Evolutionary conservation across 2,888 invertebrate species (phyloP).

Genomic region (Pachymerium ferrugineum): DNA sequence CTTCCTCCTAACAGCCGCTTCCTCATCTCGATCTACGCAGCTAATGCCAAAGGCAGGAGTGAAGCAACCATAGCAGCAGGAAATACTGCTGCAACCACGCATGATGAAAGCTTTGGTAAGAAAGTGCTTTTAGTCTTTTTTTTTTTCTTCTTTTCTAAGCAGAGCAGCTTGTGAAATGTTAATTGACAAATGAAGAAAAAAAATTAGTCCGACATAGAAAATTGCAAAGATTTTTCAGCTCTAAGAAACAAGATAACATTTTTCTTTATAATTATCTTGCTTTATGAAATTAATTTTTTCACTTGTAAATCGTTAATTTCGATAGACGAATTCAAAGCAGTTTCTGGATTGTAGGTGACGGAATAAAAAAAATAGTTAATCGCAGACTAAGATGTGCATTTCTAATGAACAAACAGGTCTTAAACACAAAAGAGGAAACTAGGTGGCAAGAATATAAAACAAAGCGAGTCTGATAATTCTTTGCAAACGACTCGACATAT

Average conservation of each 20-base stretch:
- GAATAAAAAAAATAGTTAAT: too few species aligned
- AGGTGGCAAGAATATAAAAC: background rate
- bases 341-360: too few species aligned
- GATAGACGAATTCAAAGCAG: too few species aligned
- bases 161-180: too few species aligned
- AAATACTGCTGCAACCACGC: constrained; percentile 18
- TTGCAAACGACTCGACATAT: background rate
- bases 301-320: too few species aligned
- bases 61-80: constrained; percentile 18
- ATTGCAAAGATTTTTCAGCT: too few species aligned
- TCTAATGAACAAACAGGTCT: background rate
- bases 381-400: background rate
- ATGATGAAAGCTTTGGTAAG: constrained; percentile 17
- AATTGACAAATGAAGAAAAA: background rate
- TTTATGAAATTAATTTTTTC: too few species aligned
- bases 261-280: too few species aligned
- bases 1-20: constrained; percentile 34
- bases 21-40: constrained; percentile 34
- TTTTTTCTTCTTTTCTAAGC: background rate
- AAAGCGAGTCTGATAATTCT: background rate
- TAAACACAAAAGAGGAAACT: background rate
- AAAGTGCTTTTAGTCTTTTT: background rate
- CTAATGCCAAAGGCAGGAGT: constrained; percentile 35
- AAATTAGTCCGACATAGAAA: background rate
- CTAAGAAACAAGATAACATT: too few species aligned